Base-by-base conservation (phyloP, 2,888 invertebrate species). In the Dione vanillae region DNA sequence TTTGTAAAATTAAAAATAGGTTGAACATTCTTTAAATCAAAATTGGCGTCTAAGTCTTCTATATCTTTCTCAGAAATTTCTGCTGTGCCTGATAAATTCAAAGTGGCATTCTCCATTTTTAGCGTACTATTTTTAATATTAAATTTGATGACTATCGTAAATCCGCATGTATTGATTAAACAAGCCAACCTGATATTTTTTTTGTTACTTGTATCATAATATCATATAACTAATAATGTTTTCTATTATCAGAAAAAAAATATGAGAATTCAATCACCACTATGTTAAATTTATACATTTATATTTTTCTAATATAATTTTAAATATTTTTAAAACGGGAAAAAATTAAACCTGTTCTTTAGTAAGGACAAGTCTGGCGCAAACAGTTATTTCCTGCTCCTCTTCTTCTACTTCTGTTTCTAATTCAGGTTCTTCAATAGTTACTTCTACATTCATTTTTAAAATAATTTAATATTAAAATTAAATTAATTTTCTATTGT, bases 1-100 rank as follows among this genome's bases (percentile, higher is more conserved):
- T 81, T 78, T 35, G 86, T 89, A 41, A 91, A 82, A 37, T 78
- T 59, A 35, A 91, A 83, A 78, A 81, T 87, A 1, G 91, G 85
- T 45, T 81, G 65, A 58, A 88, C 72, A 67, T 84, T 78, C 58
- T 82, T 83, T 14, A 78, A 69, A 1, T 76, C 72, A 0, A 74
- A 54, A 41, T 73, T 56, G 20, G 40, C 52, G 11, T 78, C 67
- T 16, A 78, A 61, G 12, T 80, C 74, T 5, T 76, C 79, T 40
- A 74, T 71, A 65, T 80, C 78, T 67, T 75, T 78, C 27, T 80
- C 78, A 8, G 80, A 85, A 69, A 82, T 81, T 54, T 82, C 80
- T 6, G 82, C 84, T 2, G 85, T 86, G 11, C 80, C 81, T 10
- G 88, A 87, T 59, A 85, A 78, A 52, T 85, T 80, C 49, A 77